Base-by-base conservation (phyloP, 2,113 vertebrate genomes). In the Nematolebias whitei region DNA sequence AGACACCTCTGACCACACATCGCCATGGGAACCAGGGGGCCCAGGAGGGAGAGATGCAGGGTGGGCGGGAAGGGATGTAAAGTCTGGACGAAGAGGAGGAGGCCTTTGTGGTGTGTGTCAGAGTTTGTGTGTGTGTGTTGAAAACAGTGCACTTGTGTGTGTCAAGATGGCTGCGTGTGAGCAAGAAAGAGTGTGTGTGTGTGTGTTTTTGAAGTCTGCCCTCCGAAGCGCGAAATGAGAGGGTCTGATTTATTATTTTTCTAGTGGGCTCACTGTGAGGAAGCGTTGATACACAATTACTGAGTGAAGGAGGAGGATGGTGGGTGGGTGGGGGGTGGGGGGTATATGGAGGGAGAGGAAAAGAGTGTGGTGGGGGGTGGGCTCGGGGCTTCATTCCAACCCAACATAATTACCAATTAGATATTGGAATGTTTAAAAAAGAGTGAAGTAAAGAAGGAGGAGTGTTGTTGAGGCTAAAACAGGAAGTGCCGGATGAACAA, bases 211-310 rank as follows among this genome's bases (percentile, higher is more conserved):
- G 89, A 93, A 92, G 90, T 91, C 92, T 93, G 92, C 86, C 90
- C 91, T 92, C 78, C 91, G 88, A 92, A 92, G 92, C 92, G 92
- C 92, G 92, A 93, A 93, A 93, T 93, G 91, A 93, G 92, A 92
- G 91, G 89, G 84, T 91, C 89, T 93, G 92, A 93, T 93, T 93
- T 93, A 92, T 93, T 92, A 92, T 93, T 93, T 93, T 92, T 92
- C 91, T 92, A 89, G 89, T 90, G 89, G 91, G 87, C 88, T 90
- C 74, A 71, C 89, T 89, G 87, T 89, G 91, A 91, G 90, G 92
- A 92, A 91, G 89, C 87, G 84, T 90, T 92, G 90, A 91, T 92
- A 93, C 92, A 93, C 92, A 93, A 93, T 93, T 92, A 93, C 91
- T 87, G 89, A 87, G 86, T 60, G 76, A 80, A 86, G 50, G 73